Evolutionary conservation across 53 echinoderm and acorn worm genomes (phyloP).

Genomic region (Temnopleurus reevesii): DNA sequence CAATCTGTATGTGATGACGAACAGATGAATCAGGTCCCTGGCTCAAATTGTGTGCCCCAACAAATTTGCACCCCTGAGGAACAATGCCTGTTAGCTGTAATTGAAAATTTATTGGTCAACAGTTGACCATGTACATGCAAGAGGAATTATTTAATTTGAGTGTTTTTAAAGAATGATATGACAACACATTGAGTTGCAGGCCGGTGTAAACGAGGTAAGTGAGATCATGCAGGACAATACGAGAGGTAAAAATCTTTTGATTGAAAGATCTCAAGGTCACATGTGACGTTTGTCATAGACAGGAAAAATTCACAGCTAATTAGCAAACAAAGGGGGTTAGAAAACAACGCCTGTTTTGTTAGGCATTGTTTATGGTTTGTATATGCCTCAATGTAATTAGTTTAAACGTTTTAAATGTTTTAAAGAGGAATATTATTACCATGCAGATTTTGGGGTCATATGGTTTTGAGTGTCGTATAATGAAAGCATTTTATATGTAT

Average conservation of each 20-base stretch:
- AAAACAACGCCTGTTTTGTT: conserved; percentile 35
- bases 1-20: too few species aligned
- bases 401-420: conserved; percentile 6
- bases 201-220: conserved; percentile 6
- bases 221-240: conserved; percentile 1
- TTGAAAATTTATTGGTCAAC: too few species aligned
- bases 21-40: too few species aligned
- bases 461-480: not conserved
- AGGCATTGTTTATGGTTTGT: not conserved
- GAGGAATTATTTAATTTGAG: too few species aligned
- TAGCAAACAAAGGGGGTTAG: conserved; percentile 33
- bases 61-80: too few species aligned
- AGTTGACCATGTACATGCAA: too few species aligned
- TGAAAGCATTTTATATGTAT: not conserved
- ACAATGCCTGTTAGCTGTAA: too few species aligned
- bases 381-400: conserved; percentile 32
- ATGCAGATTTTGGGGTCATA: not conserved
- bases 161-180: too few species aligned
- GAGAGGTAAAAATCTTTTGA: conserved; percentile 20
- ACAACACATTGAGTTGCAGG: not conserved
- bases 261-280: conserved; percentile 24
- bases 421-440: not conserved
- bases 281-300: conserved; percentile 46
- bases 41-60: too few species aligned
- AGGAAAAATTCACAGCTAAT: conserved; percentile 50